phyloP scores from a whole-genome alignment of 1,140 invertebrate genomes.

The Diachasmimorpha longicaudata region DNA sequence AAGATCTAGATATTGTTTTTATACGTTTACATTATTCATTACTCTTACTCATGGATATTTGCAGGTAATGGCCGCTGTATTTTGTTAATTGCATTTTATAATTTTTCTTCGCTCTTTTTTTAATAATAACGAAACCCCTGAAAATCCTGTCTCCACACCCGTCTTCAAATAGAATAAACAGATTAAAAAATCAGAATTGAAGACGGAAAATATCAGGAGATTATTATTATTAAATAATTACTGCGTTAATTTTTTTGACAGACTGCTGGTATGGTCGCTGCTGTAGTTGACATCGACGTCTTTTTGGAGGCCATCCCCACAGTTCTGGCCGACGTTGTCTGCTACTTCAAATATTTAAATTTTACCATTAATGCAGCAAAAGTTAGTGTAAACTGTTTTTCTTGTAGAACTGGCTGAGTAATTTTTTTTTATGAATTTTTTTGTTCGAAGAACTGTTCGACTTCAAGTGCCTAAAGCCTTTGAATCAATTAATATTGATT shows the following conservation, averaged over 20 bases:
- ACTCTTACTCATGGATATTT: constrained; percentile 31
- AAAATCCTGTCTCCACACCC: too few species aligned
- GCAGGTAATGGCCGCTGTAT: constrained; percentile 33
- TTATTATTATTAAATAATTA: too few species aligned
- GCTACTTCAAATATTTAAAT: constrained; percentile 38
- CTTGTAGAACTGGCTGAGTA: too few species aligned
- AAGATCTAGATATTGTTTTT: constrained; percentile 26
- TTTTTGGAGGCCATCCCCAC: constrained; percentile 37
- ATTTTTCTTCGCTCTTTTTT: too few species aligned
- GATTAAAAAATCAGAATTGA: not conserved
- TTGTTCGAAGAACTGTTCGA: too few species aligned
- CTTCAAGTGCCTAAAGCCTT: too few species aligned
- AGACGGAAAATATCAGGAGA: too few species aligned
- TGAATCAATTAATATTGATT: too few species aligned
- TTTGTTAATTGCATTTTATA: not conserved
- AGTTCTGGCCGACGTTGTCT: constrained; percentile 38
- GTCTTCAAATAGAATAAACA: too few species aligned
- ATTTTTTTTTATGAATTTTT: too few species aligned
- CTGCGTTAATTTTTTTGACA: constrained; percentile 14
- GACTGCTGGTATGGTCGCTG: constrained; percentile 36
- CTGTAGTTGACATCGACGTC: constrained; percentile 32
- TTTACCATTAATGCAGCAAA: constrained; percentile 32
- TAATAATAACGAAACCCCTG: too few species aligned
- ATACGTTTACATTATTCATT: constrained; percentile 26
- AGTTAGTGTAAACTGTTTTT: constrained; percentile 16